Conservation (phyloP, 2,797 vertebrate species). For the Spatula clypeata region DNA sequence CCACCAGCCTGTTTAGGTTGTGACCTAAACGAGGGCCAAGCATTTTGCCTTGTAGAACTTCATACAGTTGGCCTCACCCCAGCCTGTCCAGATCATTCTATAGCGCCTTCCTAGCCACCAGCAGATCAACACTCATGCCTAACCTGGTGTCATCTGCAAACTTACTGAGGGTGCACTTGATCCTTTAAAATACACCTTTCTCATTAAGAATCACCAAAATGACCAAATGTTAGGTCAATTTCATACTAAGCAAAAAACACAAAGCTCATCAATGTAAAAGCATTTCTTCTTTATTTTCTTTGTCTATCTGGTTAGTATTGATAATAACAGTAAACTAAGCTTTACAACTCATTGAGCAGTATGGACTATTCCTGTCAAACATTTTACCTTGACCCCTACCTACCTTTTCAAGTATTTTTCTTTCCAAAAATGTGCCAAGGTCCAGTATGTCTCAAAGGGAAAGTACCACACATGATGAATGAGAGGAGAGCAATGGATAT, state of each 20-base stretch:
- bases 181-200: neutral
- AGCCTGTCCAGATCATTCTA: no score
- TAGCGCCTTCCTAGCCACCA: no score
- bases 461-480: neutral
- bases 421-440: neutral
- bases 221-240: fast-evolving
- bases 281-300: neutral
- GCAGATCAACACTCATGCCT: no score
- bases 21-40: no score
- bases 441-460: neutral
- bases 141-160: neutral
- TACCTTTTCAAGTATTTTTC: neutral
- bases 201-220: neutral
- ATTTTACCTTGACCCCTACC: neutral
- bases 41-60: no score
- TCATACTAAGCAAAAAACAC: neutral
- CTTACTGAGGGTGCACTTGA: no score
- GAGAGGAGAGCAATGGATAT: no score
- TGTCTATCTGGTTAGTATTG: neutral
- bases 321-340: neutral
- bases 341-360: neutral
- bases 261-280: neutral
- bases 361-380: neutral
- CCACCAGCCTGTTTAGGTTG: no score
- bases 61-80: no score